Evolutionary conservation across 1,140 invertebrate genomes (phyloP), one percentile per base, ranked within the genome.

Genomic region (Trichonephila clavata): DNA sequence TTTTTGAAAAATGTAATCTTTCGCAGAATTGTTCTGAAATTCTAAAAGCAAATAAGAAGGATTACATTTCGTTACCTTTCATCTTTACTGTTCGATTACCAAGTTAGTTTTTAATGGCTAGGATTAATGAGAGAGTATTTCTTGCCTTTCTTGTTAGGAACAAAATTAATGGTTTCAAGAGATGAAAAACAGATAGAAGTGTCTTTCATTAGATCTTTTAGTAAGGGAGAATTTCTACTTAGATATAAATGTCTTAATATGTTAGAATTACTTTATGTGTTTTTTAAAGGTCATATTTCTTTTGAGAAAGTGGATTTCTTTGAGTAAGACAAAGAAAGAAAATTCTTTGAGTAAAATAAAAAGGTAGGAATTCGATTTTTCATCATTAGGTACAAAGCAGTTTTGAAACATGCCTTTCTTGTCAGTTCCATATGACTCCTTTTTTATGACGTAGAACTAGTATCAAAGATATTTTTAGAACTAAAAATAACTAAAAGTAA

Each of bases 1-100:
- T 60, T 27, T 84, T 84, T 21, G 14, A 3, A 32, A 21, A 32
- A 18, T 27, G 14, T 27, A 63, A 32, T 63, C 24, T 87, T 63
- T 87, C 24, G 4, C 21, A 21, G 86, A 87, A 63, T 87, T 63
- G 50, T 87, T 39, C 39, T 61, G 27, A 61, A 57, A 83, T 32
- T 84, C 57, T 84, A 57, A 84, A 84, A 59, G 83, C 24, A 84
- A 60, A 60, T 57, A 39, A 87, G 86, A 87, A 87, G 86, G 32
- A 87, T 87, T 63, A 59, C 50, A 59, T 83, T 57, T 59, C 50
- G 24, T 63, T 87, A n/a, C 61, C 61, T 63, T 87, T 87, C 50
- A 87, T 87, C 32, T 63, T 39, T 65, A 87, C 86, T 63, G 86
- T 65, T 87, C 59, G 59, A 63, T 63, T 87, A 59, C 81, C 21